Base-by-base conservation (phyloP, 2,888 invertebrate genomes). In the Brachyptera risi region DNA sequence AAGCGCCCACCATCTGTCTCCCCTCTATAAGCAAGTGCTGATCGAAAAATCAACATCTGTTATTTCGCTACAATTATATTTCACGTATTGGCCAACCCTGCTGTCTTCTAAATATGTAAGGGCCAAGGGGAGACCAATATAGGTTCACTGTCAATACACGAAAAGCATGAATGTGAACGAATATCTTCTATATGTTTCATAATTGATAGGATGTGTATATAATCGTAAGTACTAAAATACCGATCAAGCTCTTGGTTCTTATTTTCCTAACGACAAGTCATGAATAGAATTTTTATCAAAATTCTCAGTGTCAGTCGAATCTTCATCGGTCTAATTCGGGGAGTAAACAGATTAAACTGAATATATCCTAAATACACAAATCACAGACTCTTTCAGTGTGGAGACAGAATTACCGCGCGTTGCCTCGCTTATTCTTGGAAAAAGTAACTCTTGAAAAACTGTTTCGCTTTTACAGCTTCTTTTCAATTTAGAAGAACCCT, bases 31-130 rank as follows among this genome's bases (percentile, higher is more conserved):
- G n/a, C 42, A 42, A 42, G 42, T 42, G 42, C n/a, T 17, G 42
- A 21, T 17, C 49, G 49, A 24, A 49, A 26, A 49, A 51, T 27
- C 31, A n/a, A 26, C 50, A 51, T 51, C 50, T 51, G 50, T n/a
- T 51, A 27, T 51, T 27, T 17, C n/a, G 15, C 27, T 51, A 27
- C 26, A 17, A 51, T 27, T 51, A 31, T 24, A 51, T 15, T 42
- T 42, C 21, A 21, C n/a, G n/a, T n/a, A n/a, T n/a, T n/a, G n/a
- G n/a, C n/a, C n/a, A n/a, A n/a, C n/a, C n/a, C n/a, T n/a, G n/a
- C n/a, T n/a, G n/a, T n/a, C n/a, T n/a, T n/a, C n/a, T n/a, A n/a
- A n/a, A n/a, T n/a, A n/a, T n/a, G n/a, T n/a, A n/a, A n/a, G n/a
- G n/a, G n/a, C n/a, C n/a, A n/a, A n/a, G n/a, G n/a, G n/a, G n/a